Percentiles rank a stretch among this genome's conserved stretches.
Conservation (phyloP, 2,113 vertebrate species). For the Heterotilapia buettikoferi region DNA sequence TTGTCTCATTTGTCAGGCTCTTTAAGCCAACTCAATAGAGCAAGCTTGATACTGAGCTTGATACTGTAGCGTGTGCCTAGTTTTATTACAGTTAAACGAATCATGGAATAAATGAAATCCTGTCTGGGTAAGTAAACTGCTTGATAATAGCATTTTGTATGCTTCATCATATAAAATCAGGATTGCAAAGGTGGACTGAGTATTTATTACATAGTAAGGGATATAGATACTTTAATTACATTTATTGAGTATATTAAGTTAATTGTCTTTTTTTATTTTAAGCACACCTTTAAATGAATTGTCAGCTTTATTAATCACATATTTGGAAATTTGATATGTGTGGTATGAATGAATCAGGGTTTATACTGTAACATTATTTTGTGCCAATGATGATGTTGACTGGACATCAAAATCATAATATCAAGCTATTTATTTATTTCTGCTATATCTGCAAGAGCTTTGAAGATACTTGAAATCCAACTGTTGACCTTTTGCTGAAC, state of each 20-base stretch:
- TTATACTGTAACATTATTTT: not conserved
- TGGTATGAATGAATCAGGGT: not conserved
- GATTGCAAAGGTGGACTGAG: not conserved
- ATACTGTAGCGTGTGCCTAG: not conserved
- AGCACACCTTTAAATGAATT: not conserved
- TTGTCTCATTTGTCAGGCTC: not conserved
- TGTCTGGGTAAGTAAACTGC: not conserved
- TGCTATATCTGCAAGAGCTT: not conserved
- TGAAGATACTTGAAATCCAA: not conserved
- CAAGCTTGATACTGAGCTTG: not conserved
- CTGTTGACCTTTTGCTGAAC: not conserved
- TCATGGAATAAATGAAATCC: not conserved
- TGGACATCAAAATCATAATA: not conserved
- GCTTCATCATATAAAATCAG: not conserved
- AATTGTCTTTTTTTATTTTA: not conserved
- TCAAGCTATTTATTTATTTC: not conserved
- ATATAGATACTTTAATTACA: not conserved
- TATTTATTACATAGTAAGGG: not conserved
- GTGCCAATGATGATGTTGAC: not conserved
- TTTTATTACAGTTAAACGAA: not conserved
- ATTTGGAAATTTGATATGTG: not conserved
- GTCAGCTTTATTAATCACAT: not conserved
- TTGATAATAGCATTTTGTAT: not conserved
- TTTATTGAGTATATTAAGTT: not conserved
- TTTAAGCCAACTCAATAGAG: not conserved